Evolutionary conservation across 1,140 invertebrate species (phyloP).

Genomic region (Scaptomyza graminum): DNA sequence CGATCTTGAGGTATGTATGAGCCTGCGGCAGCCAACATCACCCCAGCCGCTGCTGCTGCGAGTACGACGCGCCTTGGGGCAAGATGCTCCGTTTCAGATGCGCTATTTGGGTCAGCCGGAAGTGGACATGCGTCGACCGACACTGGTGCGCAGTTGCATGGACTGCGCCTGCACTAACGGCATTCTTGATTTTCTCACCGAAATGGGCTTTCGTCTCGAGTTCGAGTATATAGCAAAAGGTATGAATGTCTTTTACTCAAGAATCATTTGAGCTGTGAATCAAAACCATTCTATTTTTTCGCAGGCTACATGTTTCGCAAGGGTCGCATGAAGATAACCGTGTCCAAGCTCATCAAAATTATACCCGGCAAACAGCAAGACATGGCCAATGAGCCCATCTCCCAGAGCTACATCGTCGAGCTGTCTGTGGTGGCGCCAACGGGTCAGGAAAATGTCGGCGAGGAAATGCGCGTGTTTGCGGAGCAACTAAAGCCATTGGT

Average conservation of each 20-base stretch:
- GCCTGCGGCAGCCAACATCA: conserved; percentile 87
- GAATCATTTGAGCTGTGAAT: background rate
- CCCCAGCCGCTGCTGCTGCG: conserved; percentile 87
- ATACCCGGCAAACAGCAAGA: conserved; percentile 88
- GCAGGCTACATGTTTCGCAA: conserved; percentile 96
- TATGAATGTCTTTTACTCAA: conserved; percentile 40
- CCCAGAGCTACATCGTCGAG: conserved; percentile 97
- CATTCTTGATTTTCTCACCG: conserved; percentile 95
- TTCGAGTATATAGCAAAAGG: conserved; percentile 97
- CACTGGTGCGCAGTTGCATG: conserved; percentile 94
- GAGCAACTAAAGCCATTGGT: conserved; percentile 97
- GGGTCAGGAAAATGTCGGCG: conserved; percentile 96
- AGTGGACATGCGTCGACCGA: conserved; percentile 94
- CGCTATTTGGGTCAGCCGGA: conserved; percentile 96
- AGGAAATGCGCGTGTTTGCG: conserved; percentile 97
- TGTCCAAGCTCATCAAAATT: conserved; percentile 97
- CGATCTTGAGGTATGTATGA: conserved; percentile 95
- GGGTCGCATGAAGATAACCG: conserved; percentile 98
- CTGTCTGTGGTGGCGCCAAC: conserved; percentile 95
- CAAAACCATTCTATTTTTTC: background rate
- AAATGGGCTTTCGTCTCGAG: conserved; percentile 95
- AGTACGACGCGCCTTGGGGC: conserved; percentile 90
- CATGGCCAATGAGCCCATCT: conserved; percentile 91
- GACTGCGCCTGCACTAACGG: conserved; percentile 96
- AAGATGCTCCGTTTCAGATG: conserved; percentile 93